Percentiles rank a stretch among this genome's conserved stretches.
Evolutionary conservation across 2,113 vertebrate genomes (phyloP).

Genomic region (Lathamus discolor): DNA sequence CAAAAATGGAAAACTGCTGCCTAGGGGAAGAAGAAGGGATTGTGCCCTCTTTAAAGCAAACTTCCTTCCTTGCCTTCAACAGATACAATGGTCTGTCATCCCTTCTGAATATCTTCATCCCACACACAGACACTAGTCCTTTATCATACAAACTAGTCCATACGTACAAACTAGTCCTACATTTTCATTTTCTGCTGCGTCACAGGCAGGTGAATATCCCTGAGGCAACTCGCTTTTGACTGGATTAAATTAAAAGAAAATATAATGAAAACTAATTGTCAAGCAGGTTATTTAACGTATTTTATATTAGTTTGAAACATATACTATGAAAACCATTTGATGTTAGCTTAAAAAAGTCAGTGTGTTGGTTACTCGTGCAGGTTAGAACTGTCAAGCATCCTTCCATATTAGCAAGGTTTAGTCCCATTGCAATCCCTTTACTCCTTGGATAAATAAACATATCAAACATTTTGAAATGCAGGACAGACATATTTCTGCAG

Average conservation of each 20-base stretch:
- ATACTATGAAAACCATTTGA: not conserved
- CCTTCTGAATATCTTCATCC: not conserved
- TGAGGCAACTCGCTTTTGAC: not conserved
- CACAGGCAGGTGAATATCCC: not conserved
- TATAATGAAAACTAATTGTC: not conserved
- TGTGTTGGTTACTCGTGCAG: not conserved
- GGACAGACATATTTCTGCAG: not conserved
- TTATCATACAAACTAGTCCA: not conserved
- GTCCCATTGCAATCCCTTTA: not conserved
- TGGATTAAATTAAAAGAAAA: not conserved
- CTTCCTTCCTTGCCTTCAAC: not conserved
- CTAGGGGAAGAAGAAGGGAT: not conserved
- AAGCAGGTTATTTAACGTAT: not conserved
- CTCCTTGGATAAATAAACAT: not conserved
- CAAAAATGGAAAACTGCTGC: not conserved
- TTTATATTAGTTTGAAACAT: constrained; percentile 12
- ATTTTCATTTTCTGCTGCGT: not conserved
- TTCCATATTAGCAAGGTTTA: constrained; percentile 15
- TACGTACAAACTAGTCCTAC: not conserved
- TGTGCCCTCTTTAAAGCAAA: not conserved
- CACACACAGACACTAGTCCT: not conserved
- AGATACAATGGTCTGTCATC: not conserved
- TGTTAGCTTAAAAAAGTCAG: not conserved
- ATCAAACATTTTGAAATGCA: not conserved
- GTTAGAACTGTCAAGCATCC: not conserved